Percentiles rank a stretch among this genome's conserved stretches.
These are phyloP conservation scores for Cervus canadensis DNA, from an alignment of 2,113 vertebrate species.

Conservation along the genomic window DNA sequence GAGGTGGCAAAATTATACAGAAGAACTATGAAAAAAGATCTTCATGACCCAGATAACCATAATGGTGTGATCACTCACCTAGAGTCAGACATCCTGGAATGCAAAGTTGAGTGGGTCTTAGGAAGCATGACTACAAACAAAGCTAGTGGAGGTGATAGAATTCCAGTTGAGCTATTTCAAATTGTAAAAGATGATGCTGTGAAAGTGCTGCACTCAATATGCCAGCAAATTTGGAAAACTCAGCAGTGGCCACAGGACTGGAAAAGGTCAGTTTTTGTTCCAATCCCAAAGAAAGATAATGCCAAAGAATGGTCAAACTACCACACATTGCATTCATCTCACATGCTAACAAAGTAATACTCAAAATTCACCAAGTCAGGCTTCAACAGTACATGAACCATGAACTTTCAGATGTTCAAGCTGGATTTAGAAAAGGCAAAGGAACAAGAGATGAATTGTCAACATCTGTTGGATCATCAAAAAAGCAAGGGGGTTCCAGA, in stretches of 20 bases:
- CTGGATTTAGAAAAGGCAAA: neutral
- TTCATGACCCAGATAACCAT: neutral
- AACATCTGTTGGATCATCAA: neutral
- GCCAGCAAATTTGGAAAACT: neutral
- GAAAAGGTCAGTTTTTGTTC: neutral
- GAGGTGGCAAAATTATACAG: neutral
- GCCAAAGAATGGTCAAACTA: neutral
- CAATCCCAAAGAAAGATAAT: neutral
- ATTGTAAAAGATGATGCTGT: neutral
- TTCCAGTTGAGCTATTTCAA: neutral
- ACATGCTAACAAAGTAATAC: neutral
- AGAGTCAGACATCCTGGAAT: neutral
- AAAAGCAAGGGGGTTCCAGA: neutral
- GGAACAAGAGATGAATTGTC: neutral
- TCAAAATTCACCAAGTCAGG: neutral
- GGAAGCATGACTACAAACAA: neutral
- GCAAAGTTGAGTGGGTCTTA: neutral
- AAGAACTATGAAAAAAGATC: neutral
- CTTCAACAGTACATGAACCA: neutral
- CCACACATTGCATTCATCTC: neutral
- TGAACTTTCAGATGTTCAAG: neutral
- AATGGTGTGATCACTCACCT: neutral
- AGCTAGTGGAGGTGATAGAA: neutral
- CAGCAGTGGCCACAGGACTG: neutral
- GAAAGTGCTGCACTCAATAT: neutral